Base-by-base conservation (phyloP, 2,888 invertebrate genomes). In the Cheilosia vernalis region DNA sequence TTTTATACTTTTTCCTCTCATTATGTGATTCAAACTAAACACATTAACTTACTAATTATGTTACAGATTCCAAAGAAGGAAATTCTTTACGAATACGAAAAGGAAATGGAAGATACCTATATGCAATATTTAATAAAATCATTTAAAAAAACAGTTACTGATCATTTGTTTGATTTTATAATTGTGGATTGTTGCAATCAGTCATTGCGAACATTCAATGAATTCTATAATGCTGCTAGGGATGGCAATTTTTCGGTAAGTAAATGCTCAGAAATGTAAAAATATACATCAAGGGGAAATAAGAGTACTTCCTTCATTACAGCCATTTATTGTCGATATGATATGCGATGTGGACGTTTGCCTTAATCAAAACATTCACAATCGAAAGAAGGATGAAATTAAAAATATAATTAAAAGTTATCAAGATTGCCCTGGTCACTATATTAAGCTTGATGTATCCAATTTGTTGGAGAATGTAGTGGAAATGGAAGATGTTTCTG, bases 311-410 rank as follows among this genome's bases (percentile, higher is more conserved):
- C 27, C n/a, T 63, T 1, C 56, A 47, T 78, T 81, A n/a, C 82
- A 98, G 98, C 98, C 97, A 19, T 99, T 97, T 91, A 94, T 98
- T 78, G 96, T 97, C 89, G 97, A 98, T 90, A 94, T 98, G 94
- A 96, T 97, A 88, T 94, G 95, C 90, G 98, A 98, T 90, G 91
- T 95, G 13, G 94, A 95, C 82, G 92, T 94, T 0, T 98, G 98
- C 92, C 93, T 94, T 76, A 96, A 96, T 90, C 94, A 97, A 79
- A 98, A 98, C 92, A 94, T 96, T 76, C 98, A 99, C 91, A 94
- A 95, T 87, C 94, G 98, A 60, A 94, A 93, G 0, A 94, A 96
- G 88, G 93, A 94, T 1, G 98, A 98, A 77, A 96, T 99, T 55
- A 94, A 96, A 89, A 93, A 94, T 87, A 94, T 97, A 81, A 93